phyloP scores from a whole-genome alignment of 2,888 invertebrate species.

The Drosophila setosimentum region DNA sequence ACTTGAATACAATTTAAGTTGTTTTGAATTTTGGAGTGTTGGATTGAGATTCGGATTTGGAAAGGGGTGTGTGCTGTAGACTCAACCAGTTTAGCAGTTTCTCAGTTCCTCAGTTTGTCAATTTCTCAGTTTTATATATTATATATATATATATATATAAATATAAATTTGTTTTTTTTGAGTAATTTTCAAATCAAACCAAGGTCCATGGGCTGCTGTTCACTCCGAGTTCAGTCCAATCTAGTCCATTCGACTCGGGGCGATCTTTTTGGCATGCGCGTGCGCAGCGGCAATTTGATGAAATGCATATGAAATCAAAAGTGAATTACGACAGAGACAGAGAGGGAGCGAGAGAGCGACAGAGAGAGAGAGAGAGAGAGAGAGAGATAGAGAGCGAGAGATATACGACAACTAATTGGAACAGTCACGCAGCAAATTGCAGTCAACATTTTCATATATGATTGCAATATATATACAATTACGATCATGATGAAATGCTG shows the following conservation, averaged over 20 bases:
- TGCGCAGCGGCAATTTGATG: slow-evolving; percentile 81
- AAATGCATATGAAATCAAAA: slow-evolving; percentile 81
- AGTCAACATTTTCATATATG: slow-evolving; percentile 28
- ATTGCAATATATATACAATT: slow-evolving; percentile 23
- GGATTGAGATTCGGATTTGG: slow-evolving; percentile 40
- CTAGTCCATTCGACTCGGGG: slow-evolving; percentile 44
- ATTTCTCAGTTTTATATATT: slow-evolving; percentile 12
- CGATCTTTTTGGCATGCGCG: slow-evolving; percentile 71
- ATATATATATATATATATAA: slow-evolving; percentile 19
- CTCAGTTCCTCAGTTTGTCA: slow-evolving; percentile 20
- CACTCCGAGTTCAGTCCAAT: background rate
- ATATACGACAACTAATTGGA: slow-evolving; percentile 60
- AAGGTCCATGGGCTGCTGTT: slow-evolving; percentile 58
- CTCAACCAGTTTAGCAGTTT: slow-evolving; percentile 51
- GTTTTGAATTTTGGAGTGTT: slow-evolving; percentile 35
- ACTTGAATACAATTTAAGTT: slow-evolving; percentile 29
- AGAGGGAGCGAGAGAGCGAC: slow-evolving; percentile 11
- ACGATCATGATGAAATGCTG: slow-evolving; percentile 22
- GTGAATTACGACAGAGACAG: slow-evolving; percentile 69
- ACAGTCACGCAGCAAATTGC: slow-evolving; percentile 66
- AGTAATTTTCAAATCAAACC: slow-evolving; percentile 75
- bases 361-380: slow-evolving; percentile 1
- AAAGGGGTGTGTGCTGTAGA: slow-evolving; percentile 44
- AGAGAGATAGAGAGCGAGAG: slow-evolving; percentile 8
- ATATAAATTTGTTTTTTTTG: slow-evolving; percentile 30